Percentiles rank a stretch among this genome's conserved stretches.
Evolutionary conservation across 2,797 vertebrate genomes (phyloP).

Genomic region (Chiloscyllium punctatum): DNA sequence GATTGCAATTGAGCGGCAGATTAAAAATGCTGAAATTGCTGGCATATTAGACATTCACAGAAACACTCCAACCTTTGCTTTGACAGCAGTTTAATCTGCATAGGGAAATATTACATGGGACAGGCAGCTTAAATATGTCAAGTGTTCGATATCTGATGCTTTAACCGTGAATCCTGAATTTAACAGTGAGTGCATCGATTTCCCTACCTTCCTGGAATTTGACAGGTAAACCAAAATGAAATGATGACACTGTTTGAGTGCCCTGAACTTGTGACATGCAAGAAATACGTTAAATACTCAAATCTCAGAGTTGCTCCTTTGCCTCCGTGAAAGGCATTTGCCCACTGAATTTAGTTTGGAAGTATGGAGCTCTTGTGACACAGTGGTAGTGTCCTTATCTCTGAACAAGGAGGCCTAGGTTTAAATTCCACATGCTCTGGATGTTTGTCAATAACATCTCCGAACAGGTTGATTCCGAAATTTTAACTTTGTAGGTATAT

Average conservation of each 20-base stretch:
- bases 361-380: neutral
- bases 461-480: too few relatives aligned
- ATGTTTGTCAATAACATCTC: too few relatives aligned
- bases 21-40: neutral
- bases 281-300: neutral
- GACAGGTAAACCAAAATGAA: neutral
- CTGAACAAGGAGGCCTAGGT: too few relatives aligned
- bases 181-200: neutral
- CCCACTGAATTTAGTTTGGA: neutral
- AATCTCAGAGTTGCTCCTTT: neutral
- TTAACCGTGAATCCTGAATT: neutral
- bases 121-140: neutral
- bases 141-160: neutral
- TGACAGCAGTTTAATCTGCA: neutral
- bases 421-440: too few relatives aligned
- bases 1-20: neutral
- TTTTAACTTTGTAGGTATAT: too few relatives aligned
- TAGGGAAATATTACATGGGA: neutral
- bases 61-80: neutral
- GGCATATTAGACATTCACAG: neutral
- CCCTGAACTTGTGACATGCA: neutral
- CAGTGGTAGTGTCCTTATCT: too few relatives aligned
- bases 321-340: neutral
- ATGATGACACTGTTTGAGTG: neutral
- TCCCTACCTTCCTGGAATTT: neutral